A percentile compares a stretch with the other conserved stretches of the same genome.
Evolutionary conservation across 2,888 invertebrate species (phyloP).

Genomic region (Deroplatys truncata): DNA sequence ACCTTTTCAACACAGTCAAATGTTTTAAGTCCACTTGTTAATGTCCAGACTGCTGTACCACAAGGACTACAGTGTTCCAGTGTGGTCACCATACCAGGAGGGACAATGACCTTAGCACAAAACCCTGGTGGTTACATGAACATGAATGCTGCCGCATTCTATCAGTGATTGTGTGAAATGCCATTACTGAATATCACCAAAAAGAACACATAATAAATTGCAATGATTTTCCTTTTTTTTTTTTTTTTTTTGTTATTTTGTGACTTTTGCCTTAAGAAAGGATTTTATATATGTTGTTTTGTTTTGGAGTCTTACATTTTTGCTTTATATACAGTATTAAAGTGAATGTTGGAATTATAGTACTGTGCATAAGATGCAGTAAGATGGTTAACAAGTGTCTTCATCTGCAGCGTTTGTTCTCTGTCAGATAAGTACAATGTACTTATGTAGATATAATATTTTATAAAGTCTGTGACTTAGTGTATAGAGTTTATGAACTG

Average conservation of each 20-base stretch:
- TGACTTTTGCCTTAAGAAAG: background rate
- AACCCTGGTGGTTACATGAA: conserved; percentile 21
- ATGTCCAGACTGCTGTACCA: background rate
- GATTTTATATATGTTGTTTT: background rate
- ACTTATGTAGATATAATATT: background rate
- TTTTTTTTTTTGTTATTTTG: background rate
- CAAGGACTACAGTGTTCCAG: conserved; percentile 17
- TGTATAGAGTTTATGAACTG: background rate
- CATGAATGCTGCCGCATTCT: conserved; percentile 21
- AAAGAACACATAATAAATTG: background rate
- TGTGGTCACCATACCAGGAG: conserved; percentile 18
- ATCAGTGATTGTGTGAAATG: background rate
- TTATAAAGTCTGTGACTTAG: background rate
- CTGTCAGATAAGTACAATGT: background rate
- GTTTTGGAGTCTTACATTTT: background rate
- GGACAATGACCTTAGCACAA: conserved; percentile 21
- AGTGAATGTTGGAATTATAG: background rate
- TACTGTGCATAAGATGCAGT: background rate
- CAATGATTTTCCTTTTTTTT: background rate
- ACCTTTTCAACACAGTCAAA: conserved; percentile 18
- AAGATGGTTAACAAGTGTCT: background rate
- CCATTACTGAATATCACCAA: background rate
- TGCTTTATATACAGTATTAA: background rate
- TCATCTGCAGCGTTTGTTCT: background rate
- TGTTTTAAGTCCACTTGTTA: conserved; percentile 21